A percentile compares a stretch with the other conserved stretches of the same genome.
These are phyloP conservation scores for Antrozous pallidus DNA, from an alignment of 2,797 vertebrate species.

Conservation along the genomic window DNA sequence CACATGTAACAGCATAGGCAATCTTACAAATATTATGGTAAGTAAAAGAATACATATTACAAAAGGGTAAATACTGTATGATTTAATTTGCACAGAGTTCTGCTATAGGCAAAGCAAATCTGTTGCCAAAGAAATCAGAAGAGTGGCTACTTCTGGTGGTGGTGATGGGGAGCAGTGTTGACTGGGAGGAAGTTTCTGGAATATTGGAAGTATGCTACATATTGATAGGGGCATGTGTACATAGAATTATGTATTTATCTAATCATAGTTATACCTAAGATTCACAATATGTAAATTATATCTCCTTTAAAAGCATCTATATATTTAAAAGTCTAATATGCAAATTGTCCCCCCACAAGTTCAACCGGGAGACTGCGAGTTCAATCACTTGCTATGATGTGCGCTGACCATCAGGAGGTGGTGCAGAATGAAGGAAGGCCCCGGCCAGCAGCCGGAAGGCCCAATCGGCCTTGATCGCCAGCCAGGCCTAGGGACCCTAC, in stretches of 20 bases:
- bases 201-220: not conserved
- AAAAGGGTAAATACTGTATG: not conserved
- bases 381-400: too few relatives aligned
- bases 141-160: not conserved
- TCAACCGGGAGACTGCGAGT: too few relatives aligned
- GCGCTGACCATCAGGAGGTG: too few relatives aligned
- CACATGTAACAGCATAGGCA: not conserved
- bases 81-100: not conserved
- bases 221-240: not conserved
- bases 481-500: too few relatives aligned
- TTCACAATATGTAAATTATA: not conserved
- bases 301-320: not conserved
- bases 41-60: not conserved
- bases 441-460: too few relatives aligned
- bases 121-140: not conserved
- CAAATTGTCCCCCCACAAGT: too few relatives aligned
- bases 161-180: not conserved
- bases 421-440: too few relatives aligned
- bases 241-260: not conserved
- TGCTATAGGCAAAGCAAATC: not conserved
- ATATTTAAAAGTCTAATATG: too few relatives aligned
- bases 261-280: not conserved
- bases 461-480: too few relatives aligned
- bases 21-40: not conserved
- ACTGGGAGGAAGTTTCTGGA: not conserved